Conservation (phyloP, 2,888 invertebrate species). For the Phanerotoma sp. region DNA sequence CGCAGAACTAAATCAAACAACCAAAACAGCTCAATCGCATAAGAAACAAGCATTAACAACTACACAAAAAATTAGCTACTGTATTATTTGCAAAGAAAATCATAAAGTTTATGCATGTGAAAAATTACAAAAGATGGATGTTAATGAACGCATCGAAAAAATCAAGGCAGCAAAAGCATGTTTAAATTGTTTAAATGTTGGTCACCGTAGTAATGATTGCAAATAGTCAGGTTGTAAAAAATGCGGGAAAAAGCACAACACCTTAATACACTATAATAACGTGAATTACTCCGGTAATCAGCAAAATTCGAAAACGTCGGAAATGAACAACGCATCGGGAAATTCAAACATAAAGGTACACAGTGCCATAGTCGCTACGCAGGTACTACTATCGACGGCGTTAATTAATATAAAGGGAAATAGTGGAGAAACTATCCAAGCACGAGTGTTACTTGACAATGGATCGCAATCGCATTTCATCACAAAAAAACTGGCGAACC, state of each 20-base stretch:
- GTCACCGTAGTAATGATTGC: background rate
- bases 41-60: background rate
- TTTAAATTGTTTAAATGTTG: background rate
- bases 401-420: slow-evolving; percentile 13
- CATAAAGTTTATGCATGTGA: slow-evolving; percentile 4
- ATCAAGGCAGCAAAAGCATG: background rate
- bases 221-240: background rate
- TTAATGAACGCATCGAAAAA: background rate
- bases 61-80: background rate
- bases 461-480: slow-evolving; percentile 32
- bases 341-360: background rate
- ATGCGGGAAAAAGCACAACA: no score
- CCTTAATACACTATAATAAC: no score
- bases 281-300: no score
- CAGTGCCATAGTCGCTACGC: background rate
- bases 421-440: slow-evolving; percentile 12
- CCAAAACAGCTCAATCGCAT: background rate
- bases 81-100: background rate
- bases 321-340: background rate
- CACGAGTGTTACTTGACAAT: slow-evolving; percentile 30
- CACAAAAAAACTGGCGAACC: slow-evolving; percentile 24
- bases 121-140: background rate
- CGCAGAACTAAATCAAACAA: background rate
- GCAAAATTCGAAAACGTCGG: background rate
- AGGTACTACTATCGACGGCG: slow-evolving; percentile 28